Evolutionary conservation across 2,113 vertebrate genomes (phyloP), one percentile per base, ranked within the genome.

Genomic region (Pampusana beccarii): DNA sequence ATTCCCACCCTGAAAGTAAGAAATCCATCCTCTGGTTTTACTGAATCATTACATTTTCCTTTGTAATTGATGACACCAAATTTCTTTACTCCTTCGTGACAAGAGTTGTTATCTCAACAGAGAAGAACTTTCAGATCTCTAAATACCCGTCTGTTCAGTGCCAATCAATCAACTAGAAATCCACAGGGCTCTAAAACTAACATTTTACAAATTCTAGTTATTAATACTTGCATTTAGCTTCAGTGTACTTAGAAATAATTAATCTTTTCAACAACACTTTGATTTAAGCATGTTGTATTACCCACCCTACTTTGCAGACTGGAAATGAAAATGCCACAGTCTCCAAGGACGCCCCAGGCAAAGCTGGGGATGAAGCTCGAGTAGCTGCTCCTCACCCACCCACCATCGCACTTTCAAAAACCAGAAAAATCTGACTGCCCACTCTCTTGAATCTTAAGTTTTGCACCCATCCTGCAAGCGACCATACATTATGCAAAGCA

Each of bases 221-320:
- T 89, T 95, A 88, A 33, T 72, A 90, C 66, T 91, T 80, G 78
- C 78, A 85, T 92, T 95, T 92, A 95, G 71, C 44, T 91, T 92
- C 87, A 85, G 28, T 69, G 50, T 89, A 92, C 91, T 89, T 75
- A 87, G 58, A 92, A 96, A 96, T 80, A 94, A 96, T 91, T 94
- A 88, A 89, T 92, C 80, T 79, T 94, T 95, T 75, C 83, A 81
- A 94, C 34, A 60, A 50, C 61, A 91, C 62, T 96, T 92, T 95
- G 73, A 96, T 91, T 96, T 94, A 93, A 90, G 65, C 61, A 81
- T 51, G 56, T 86, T 78, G 50, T 94, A 94, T 94, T 95, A 92
- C 92, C 93, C 73, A 78, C 71, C 26, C 78, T 60, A n/a, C 87
- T 91, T 86, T 93, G 84, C 67, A 93, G 58, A 48, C 80, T 82